phyloP scores from a whole-genome alignment of 1,140 invertebrate genomes.

The Brachionus manjavacas region DNA sequence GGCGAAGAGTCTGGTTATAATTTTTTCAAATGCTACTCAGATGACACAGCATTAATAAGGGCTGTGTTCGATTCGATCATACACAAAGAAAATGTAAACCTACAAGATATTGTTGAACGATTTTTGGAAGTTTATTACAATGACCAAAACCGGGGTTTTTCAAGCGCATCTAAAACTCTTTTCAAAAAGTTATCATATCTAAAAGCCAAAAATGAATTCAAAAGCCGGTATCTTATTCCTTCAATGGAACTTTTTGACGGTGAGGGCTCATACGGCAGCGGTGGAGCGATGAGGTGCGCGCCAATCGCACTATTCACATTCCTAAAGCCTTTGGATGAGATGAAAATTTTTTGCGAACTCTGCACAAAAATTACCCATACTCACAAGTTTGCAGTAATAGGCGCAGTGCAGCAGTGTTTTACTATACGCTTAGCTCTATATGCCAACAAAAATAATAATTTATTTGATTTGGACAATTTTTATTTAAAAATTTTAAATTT shows the following conservation, averaged over 20 bases:
- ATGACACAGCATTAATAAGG: constrained; percentile 73
- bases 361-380: constrained; percentile 67
- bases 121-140: constrained; percentile 67
- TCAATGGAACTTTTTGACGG: constrained; percentile 69
- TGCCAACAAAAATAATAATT: constrained; percentile 40
- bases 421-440: constrained; percentile 55
- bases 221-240: constrained; percentile 64
- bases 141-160: constrained; percentile 67
- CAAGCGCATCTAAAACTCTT: constrained; percentile 63
- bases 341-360: background rate
- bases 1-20: background rate
- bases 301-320: constrained; percentile 67
- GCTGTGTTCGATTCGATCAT: constrained; percentile 65
- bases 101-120: constrained; percentile 56
- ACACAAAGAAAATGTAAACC: constrained; percentile 59
- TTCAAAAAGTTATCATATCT: constrained; percentile 63
- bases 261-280: constrained; percentile 71
- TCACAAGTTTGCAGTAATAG: constrained; percentile 65
- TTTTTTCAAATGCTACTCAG: constrained; percentile 52
- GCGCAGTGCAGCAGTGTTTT: constrained; percentile 62
- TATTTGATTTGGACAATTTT: constrained; percentile 57
- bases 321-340: constrained; percentile 44
- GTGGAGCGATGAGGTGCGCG: constrained; percentile 69
- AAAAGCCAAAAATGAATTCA: constrained; percentile 56
- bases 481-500: constrained; percentile 61